Base-by-base conservation (phyloP, 2,113 vertebrate species). In the Podarcis cretensis region DNA sequence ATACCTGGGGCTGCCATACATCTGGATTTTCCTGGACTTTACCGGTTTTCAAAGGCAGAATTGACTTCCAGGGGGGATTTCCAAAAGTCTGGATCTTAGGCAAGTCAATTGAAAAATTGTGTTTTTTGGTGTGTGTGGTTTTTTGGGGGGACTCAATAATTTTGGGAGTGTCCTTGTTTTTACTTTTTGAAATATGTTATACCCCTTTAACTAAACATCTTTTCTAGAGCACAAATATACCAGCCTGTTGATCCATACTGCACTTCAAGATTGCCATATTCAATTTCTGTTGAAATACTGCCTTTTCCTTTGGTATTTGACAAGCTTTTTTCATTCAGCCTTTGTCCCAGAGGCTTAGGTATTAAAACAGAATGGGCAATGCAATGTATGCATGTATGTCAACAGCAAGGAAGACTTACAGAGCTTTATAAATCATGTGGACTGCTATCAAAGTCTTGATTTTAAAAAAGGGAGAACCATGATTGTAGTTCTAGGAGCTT, bases 341-440 rank as follows among this genome's bases (percentile, higher is more conserved):
- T 73, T 79, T 76, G 16, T 89, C 10, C 13, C 59, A 88, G 40
- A 54, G 78, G 78, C 75, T 86, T 86, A 27, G 35, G 18, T 65
- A 86, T 88, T 79, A 4, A 75, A 71, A 35, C 63, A 86, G 79
- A 87, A 85, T 9, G 5, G n/a, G n/a, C 43, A 87, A 74, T 23
- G 48, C 4, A 73, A 84, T 63, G 71, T 16, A 21, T 66, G 14
- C 3, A 12, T 65, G 8, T 84, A 89, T 6, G 40, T 74, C 35
- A 81, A 57, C 40, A 18, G 48, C 30, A 86, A 90, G 5, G 3
- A 63, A 92, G 80, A 90, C 9, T 2, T 80, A 78, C 10, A 78
- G n/a, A 89, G 63, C 77, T 92, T 83, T 83, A 57, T 80, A 91
- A 81, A 91, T 91, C 66, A 92, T 0, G 48, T 0, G 1, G 12